Conservation (phyloP, 2,113 vertebrate species). For the Saccopteryx bilineata region DNA sequence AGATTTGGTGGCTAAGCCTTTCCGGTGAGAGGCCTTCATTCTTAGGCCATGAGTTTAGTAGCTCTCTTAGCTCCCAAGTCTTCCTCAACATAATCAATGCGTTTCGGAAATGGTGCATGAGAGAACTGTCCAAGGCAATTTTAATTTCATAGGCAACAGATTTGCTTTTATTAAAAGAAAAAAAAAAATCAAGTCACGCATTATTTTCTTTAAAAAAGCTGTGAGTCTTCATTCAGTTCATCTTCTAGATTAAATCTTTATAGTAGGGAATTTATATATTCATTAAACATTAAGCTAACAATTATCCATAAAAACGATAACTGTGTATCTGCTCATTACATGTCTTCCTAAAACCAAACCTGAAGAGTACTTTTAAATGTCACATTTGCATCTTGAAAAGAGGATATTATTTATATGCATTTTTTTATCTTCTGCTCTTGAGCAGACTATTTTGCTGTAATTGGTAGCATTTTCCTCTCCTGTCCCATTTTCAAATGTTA, state of each 20-base stretch:
- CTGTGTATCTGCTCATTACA: not conserved
- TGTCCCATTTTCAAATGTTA: slow-evolving; percentile 64
- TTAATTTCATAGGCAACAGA: not conserved
- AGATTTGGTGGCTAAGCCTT: not conserved
- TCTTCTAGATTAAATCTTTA: slow-evolving; percentile 12
- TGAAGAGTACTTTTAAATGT: slow-evolving; percentile 29
- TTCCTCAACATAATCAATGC: not conserved
- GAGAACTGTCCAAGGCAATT: slow-evolving; percentile 3
- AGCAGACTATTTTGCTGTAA: not conserved
- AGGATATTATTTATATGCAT: not conserved
- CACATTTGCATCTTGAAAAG: slow-evolving; percentile 40
- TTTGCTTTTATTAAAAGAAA: not conserved
- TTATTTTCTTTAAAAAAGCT: slow-evolving; percentile 35
- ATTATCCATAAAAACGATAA: slow-evolving; percentile 26
- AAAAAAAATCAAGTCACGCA: not conserved
- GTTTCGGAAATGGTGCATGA: not conserved
- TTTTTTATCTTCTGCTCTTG: not conserved
- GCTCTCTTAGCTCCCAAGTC: not conserved
- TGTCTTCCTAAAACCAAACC: slow-evolving; percentile 42
- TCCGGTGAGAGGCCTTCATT: not conserved
- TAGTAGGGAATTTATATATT: not conserved
- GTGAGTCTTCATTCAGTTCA: not conserved
- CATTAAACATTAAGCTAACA: slow-evolving; percentile 36
- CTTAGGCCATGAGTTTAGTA: not conserved
- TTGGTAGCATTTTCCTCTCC: slow-evolving; percentile 48